A percentile compares a stretch with the other conserved stretches of the same genome.
These are phyloP conservation scores for Eurois occulta DNA, from an alignment of 2,888 invertebrate species.

Conservation along the genomic window DNA sequence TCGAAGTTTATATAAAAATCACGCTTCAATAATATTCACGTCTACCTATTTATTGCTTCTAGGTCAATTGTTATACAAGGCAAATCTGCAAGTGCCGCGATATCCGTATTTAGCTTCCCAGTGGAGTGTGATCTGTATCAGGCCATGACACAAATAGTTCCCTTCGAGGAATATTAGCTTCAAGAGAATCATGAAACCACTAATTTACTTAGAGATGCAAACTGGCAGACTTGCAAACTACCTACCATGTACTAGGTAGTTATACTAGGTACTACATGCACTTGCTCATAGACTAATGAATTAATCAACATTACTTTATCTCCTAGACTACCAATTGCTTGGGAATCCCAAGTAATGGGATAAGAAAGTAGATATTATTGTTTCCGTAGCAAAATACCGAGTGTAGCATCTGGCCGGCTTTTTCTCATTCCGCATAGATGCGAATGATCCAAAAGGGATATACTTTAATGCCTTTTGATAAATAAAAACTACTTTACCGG, in stretches of 20 bases:
- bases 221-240: conserved; percentile 29
- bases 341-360: background rate
- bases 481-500: conserved; percentile 33
- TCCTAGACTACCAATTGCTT: background rate
- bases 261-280: background rate
- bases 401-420: conserved; percentile 8
- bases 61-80: conserved; percentile 57
- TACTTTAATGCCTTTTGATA: conserved; percentile 33
- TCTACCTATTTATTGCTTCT: conserved; percentile 45
- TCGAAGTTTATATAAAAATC: conserved; percentile 22
- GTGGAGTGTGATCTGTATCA: conserved; percentile 42
- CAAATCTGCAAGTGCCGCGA: conserved; percentile 44
- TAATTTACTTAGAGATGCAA: conserved; percentile 33
- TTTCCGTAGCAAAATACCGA: conserved; percentile 4
- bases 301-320: conserved; percentile 13
- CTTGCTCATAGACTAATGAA: conserved; percentile 20
- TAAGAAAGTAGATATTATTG: conserved; percentile 3
- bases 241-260: background rate
- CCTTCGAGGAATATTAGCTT: background rate
- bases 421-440: conserved; percentile 14
- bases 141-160: conserved; percentile 48
- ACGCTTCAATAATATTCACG: conserved; percentile 18
- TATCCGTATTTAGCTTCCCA: conserved; percentile 53
- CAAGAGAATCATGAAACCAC: conserved; percentile 19
- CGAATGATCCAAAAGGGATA: conserved; percentile 33